phyloP scores from a whole-genome alignment of 2,797 vertebrate genomes.

The Carapus acus region DNA sequence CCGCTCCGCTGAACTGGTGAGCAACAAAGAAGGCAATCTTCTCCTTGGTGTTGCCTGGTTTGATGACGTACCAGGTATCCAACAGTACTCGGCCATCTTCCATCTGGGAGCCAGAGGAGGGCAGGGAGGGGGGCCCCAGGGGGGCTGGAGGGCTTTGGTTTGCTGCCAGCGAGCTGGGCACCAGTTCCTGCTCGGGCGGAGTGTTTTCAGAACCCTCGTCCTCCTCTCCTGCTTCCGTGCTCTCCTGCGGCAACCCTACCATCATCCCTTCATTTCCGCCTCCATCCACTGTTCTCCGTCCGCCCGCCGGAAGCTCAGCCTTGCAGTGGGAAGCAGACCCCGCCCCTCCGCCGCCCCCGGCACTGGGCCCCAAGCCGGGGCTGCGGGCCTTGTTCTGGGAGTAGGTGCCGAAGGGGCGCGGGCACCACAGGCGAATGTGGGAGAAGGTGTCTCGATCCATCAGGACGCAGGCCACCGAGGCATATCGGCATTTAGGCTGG shows the following conservation, averaged over 20 bases:
- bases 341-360: slow-evolving; percentile 47
- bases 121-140: slow-evolving; percentile 58
- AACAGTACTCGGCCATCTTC: slow-evolving; percentile 88
- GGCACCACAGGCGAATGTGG: slow-evolving; percentile 93
- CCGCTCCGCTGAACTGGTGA: slow-evolving; percentile 84
- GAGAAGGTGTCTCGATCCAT: slow-evolving; percentile 92
- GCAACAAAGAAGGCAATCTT: slow-evolving; percentile 97
- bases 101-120: slow-evolving; percentile 58
- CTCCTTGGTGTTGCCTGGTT: slow-evolving; percentile 96
- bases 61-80: slow-evolving; percentile 98
- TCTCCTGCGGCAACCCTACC: slow-evolving; percentile 48
- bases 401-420: slow-evolving; percentile 88
- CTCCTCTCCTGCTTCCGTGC: slow-evolving; percentile 50
- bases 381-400: slow-evolving; percentile 83
- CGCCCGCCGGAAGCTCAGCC: slow-evolving; percentile 56
- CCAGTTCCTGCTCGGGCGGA: slow-evolving; percentile 53
- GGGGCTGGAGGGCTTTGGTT: slow-evolving; percentile 47
- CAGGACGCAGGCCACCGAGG: slow-evolving; percentile 57
- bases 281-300: slow-evolving; percentile 52
- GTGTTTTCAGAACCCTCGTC: slow-evolving; percentile 79
- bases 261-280: slow-evolving; percentile 56
- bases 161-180: slow-evolving; percentile 41
- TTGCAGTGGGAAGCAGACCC: slow-evolving; percentile 63
- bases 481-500: slow-evolving; percentile 71
- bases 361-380: slow-evolving; percentile 57